Percentiles rank a stretch among this genome's conserved stretches.
These are phyloP conservation scores for Paralvinella palmiformis DNA, from an alignment of 1,140 invertebrate species.

Conservation along the genomic window DNA sequence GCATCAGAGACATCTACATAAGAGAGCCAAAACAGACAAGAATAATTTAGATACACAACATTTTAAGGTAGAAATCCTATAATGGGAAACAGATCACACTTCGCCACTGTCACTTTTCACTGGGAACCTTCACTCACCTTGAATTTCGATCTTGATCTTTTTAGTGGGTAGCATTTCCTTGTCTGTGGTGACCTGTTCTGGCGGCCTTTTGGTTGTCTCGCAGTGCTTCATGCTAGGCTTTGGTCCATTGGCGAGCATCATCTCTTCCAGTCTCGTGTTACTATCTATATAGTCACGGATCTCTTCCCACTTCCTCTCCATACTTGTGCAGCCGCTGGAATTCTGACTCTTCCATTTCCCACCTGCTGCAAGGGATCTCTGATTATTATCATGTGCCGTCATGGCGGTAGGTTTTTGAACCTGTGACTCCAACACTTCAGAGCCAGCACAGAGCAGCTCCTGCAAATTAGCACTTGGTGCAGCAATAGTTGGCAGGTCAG, in stretches of 20 bases:
- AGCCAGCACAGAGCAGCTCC: not conserved
- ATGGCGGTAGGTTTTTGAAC: not conserved
- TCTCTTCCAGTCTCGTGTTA: slow-evolving; percentile 52
- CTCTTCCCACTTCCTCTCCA: slow-evolving; percentile 44
- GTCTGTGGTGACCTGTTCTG: not conserved
- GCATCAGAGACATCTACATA: not conserved
- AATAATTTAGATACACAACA: not conserved
- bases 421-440: not conserved
- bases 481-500: not conserved
- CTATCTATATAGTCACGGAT: slow-evolving; percentile 36
- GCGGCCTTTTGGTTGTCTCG: not conserved
- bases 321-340: slow-evolving; percentile 18
- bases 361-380: slow-evolving; percentile 6
- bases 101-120: not conserved
- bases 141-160: slow-evolving; percentile 3
- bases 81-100: not conserved
- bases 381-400: not conserved
- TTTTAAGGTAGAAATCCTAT: not conserved
- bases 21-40: not conserved
- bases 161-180: not conserved
- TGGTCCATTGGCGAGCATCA: too few relatives aligned
- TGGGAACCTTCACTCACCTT: not conserved
- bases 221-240: too few relatives aligned
- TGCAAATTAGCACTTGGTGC: not conserved
- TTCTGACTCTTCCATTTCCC: not conserved